Evolutionary conservation across 1,140 invertebrate species (phyloP).

Genomic region (Lordiphosa collinella): DNA sequence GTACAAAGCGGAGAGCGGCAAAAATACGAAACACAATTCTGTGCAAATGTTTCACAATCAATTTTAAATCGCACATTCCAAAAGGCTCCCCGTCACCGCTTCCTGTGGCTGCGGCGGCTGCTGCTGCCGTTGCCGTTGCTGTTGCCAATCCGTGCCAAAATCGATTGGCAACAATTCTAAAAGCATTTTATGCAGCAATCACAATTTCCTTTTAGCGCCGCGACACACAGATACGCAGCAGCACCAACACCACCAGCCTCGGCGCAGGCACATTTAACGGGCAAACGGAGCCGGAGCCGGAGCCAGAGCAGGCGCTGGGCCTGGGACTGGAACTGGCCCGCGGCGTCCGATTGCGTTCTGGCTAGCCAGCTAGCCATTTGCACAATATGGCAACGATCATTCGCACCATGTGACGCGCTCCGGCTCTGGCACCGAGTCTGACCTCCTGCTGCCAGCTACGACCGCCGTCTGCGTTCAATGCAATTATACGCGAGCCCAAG

Average conservation of each 20-base stretch:
- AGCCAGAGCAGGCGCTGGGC: slow-evolving; percentile 11
- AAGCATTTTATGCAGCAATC: slow-evolving; percentile 76
- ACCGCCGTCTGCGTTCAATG: slow-evolving; percentile 52
- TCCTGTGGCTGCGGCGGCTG: slow-evolving; percentile 18
- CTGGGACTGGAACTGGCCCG: slow-evolving; percentile 25
- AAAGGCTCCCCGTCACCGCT: slow-evolving; percentile 35
- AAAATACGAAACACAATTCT: slow-evolving; percentile 50
- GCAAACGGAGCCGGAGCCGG: slow-evolving; percentile 5
- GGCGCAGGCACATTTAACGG: slow-evolving; percentile 8
- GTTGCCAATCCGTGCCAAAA: slow-evolving; percentile 65
- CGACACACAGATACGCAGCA: slow-evolving; percentile 27
- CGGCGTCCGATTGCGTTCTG: slow-evolving; percentile 35
- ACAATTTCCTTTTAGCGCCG: slow-evolving; percentile 72
- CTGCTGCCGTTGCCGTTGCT: slow-evolving; percentile 28
- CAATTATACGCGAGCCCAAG: slow-evolving; percentile 60
- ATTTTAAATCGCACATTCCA: slow-evolving; percentile 66
- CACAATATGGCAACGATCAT: slow-evolving; percentile 71
- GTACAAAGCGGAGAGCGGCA: slow-evolving; percentile 22
- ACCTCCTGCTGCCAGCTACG: slow-evolving; percentile 54
- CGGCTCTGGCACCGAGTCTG: slow-evolving; percentile 8
- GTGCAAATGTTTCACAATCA: slow-evolving; percentile 71
- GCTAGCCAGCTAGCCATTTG: slow-evolving; percentile 48
- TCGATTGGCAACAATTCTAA: slow-evolving; percentile 75
- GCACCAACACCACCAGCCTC: slow-evolving; percentile 2
- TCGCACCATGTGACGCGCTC: slow-evolving; percentile 59